Conservation (phyloP, 2,797 vertebrate genomes). For the Garrulus glandarius region DNA sequence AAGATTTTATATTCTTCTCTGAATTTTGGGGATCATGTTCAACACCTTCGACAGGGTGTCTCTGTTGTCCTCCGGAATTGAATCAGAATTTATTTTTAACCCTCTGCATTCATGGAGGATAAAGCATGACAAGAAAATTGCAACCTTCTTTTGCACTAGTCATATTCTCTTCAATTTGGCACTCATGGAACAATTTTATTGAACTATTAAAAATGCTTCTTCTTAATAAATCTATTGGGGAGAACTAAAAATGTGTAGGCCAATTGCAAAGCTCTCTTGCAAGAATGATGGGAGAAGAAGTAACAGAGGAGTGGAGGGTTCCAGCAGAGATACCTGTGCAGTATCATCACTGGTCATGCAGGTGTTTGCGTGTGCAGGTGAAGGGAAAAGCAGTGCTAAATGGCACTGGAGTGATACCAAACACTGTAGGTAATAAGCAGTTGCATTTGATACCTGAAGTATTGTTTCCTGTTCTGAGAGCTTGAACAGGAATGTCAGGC, state of each 20-base stretch:
- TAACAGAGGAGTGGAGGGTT: neutral
- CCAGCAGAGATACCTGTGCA: neutral
- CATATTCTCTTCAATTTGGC: neutral
- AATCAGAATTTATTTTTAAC: neutral
- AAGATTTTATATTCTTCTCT: neutral
- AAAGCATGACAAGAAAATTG: neutral
- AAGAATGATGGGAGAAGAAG: neutral
- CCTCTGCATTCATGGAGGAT: neutral
- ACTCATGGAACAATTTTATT: neutral
- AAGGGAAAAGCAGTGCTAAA: neutral
- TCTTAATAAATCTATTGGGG: neutral
- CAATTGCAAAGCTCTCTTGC: neutral
- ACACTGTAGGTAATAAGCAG: no score
- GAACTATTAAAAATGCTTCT: neutral
- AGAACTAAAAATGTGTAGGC: neutral
- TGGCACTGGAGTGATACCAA: neutral
- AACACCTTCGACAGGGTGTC: neutral
- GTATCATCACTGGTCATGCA: neutral
- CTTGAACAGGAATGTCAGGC: neutral
- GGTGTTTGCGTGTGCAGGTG: neutral
- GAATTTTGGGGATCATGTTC: neutral
- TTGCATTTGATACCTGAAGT: neutral
- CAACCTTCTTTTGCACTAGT: neutral
- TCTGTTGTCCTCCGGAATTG: neutral
- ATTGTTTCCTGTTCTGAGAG: neutral